A percentile compares a stretch with the other conserved stretches of the same genome.
These are phyloP conservation scores for Aphodius granarius DNA, from an alignment of 2,888 invertebrate genomes.

Conservation along the genomic window DNA sequence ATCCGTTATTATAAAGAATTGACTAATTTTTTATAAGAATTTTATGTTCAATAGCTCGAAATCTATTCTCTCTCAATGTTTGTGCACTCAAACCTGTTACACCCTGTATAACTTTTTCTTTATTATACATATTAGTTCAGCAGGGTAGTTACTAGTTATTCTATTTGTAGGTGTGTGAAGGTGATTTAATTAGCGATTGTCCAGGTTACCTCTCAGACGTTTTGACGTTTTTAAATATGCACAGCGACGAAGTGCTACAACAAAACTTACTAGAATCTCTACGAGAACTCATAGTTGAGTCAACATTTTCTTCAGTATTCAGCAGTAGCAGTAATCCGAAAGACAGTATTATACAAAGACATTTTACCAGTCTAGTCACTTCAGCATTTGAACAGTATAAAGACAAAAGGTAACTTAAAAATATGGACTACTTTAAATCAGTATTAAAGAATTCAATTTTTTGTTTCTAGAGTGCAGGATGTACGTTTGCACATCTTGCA, in stretches of 20 bases:
- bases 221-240: slow-evolving; percentile 58
- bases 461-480: slow-evolving; percentile 42
- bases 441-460: no score
- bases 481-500: slow-evolving; percentile 45
- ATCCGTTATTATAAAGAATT: no score
- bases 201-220: slow-evolving; percentile 46
- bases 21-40: no score
- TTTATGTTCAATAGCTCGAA: no score
- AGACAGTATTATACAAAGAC: slow-evolving; percentile 53
- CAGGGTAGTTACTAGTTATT: background rate
- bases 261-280: slow-evolving; percentile 57
- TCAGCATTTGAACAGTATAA: slow-evolving; percentile 52
- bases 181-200: slow-evolving; percentile 22
- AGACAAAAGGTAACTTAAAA: slow-evolving; percentile 51
- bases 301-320: slow-evolving; percentile 41
- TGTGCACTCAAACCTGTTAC: no score
- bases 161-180: slow-evolving; percentile 20
- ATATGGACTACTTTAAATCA: slow-evolving; percentile 12
- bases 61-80: no score
- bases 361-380: slow-evolving; percentile 52
- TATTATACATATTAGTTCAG: no score
- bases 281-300: slow-evolving; percentile 56
- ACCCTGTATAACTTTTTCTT: no score
- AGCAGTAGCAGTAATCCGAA: slow-evolving; percentile 43
- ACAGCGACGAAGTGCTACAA: slow-evolving; percentile 60